Percentiles rank a stretch among this genome's conserved stretches.
phyloP scores from a whole-genome alignment of 2,113 vertebrate genomes.

The Zootoca vivipara region DNA sequence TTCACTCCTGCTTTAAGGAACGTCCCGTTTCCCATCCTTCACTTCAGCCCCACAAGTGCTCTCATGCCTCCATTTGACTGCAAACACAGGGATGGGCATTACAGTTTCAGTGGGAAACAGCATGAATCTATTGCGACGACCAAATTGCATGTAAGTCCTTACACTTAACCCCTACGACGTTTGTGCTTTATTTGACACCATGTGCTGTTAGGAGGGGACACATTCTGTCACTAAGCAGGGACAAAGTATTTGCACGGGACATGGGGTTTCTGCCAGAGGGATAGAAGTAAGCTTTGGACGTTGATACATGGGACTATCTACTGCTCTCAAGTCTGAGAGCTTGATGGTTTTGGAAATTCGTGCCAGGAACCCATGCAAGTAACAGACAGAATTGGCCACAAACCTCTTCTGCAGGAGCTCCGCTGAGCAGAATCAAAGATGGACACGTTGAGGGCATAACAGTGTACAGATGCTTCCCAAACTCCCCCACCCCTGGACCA shows the following conservation, averaged over 20 bases:
- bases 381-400: neutral
- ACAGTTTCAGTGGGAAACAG: too few relatives aligned
- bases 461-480: too few relatives aligned
- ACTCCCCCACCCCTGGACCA: too few relatives aligned
- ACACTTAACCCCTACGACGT: neutral
- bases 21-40: neutral
- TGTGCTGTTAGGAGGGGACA: constrained; percentile 2
- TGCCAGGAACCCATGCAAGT: constrained; percentile 27
- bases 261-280: neutral
- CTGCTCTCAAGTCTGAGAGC: constrained; percentile 23
- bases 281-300: neutral
- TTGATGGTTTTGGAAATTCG: constrained; percentile 23
- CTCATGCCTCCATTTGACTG: neutral
- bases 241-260: neutral
- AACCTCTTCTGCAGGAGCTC: neutral
- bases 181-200: neutral
- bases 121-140: neutral
- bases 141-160: constrained; percentile 10
- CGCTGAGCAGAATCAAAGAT: too few relatives aligned
- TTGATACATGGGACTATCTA: constrained; percentile 1
- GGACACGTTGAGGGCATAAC: neutral
- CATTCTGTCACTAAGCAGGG: neutral
- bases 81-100: neutral
- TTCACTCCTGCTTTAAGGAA: neutral
- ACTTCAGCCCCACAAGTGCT: neutral